Percentiles rank a stretch among this genome's conserved stretches.
Conservation (phyloP, 1,140 invertebrate genomes). For the Papilio polyxenes region DNA sequence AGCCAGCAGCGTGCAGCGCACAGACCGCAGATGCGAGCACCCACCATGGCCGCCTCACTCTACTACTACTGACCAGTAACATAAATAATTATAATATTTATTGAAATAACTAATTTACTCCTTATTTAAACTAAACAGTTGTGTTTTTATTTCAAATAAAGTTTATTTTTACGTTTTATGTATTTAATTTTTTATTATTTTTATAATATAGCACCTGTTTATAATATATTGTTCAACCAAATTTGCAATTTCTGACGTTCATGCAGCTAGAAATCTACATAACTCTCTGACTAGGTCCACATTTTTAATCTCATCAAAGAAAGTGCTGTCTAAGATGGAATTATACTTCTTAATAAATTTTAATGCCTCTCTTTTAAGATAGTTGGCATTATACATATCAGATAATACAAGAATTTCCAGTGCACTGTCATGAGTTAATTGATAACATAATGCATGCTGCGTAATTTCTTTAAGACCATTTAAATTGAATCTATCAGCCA, state of each 20-base stretch:
- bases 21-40: constrained; percentile 46
- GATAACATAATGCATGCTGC: constrained; percentile 57
- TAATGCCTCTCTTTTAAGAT: constrained; percentile 60
- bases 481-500: constrained; percentile 68
- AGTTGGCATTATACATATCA: constrained; percentile 64
- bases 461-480: constrained; percentile 60
- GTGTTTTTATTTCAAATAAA: constrained; percentile 70
- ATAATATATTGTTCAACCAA: constrained; percentile 28
- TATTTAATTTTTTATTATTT: constrained; percentile 56
- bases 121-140: constrained; percentile 58
- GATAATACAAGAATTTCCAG: constrained; percentile 63
- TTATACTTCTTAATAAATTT: constrained; percentile 68
- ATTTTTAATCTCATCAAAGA: constrained; percentile 67
- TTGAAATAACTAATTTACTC: constrained; percentile 54
- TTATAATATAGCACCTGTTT: constrained; percentile 45
- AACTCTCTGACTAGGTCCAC: constrained; percentile 61
- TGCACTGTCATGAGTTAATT: constrained; percentile 61
- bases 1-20: constrained; percentile 46
- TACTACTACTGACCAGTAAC: constrained; percentile 35
- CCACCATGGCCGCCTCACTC: constrained; percentile 39
- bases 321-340: constrained; percentile 50
- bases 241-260: constrained; percentile 27
- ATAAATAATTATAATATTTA: constrained; percentile 54
- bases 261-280: constrained; percentile 58
- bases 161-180: constrained; percentile 74